phyloP scores from a whole-genome alignment of 2,797 vertebrate species.

The Pempheris klunzingeri region DNA sequence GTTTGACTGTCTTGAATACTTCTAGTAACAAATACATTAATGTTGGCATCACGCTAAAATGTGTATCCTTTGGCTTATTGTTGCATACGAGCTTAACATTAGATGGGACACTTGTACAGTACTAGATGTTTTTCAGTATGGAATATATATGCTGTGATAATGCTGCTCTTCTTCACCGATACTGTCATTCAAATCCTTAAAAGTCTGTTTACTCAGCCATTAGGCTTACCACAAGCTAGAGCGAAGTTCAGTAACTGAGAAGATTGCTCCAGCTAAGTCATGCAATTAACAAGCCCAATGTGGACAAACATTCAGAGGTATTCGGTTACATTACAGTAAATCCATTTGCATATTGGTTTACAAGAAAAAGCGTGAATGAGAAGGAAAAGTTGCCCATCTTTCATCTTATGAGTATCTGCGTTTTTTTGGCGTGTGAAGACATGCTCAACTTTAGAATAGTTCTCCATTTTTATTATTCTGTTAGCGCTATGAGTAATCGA shows the following conservation, averaged over 20 bases:
- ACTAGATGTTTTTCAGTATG: neutral
- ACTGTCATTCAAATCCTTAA: constrained; percentile 40
- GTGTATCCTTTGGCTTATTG: neutral
- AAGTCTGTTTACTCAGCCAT: constrained; percentile 62
- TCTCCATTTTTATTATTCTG: constrained; percentile 78
- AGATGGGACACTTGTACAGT: neutral
- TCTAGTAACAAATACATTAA: neutral
- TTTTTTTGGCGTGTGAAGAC: constrained; percentile 29
- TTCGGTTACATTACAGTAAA: constrained; percentile 75
- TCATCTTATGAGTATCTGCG: constrained; percentile 5
- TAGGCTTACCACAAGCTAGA: constrained; percentile 47
- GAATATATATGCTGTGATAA: neutral
- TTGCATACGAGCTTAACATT: neutral
- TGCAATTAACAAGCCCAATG: constrained; percentile 75
- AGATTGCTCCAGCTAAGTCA: constrained; percentile 68
- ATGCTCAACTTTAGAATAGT: constrained; percentile 42
- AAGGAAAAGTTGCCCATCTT: constrained; percentile 19
- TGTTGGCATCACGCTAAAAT: neutral
- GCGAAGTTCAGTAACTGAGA: constrained; percentile 70
- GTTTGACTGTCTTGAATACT: neutral
- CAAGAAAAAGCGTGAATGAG: constrained; percentile 38
- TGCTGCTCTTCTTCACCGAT: constrained; percentile 10
- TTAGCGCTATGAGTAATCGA: constrained; percentile 81
- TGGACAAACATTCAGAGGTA: constrained; percentile 75
- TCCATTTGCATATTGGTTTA: constrained; percentile 54